Conservation (phyloP, 2,797 vertebrate species). For the Pseudochaenichthys georgianus region DNA sequence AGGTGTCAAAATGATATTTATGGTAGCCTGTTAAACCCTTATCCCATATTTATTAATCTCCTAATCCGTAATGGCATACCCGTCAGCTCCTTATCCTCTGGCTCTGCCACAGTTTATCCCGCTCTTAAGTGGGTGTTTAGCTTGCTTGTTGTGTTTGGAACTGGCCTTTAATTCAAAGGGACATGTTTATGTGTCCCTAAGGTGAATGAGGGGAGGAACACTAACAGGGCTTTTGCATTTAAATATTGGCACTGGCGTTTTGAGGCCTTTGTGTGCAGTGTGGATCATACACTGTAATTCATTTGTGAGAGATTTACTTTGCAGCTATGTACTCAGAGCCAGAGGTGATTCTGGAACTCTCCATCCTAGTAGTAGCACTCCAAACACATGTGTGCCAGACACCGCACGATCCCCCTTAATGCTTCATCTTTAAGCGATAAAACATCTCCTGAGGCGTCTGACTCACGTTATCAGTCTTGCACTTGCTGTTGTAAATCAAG, state of each 20-base stretch:
- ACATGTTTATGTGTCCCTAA: slow-evolving; percentile 59
- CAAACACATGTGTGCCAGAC: slow-evolving; percentile 23
- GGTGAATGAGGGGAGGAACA: slow-evolving; percentile 34
- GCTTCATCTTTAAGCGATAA: slow-evolving; percentile 46
- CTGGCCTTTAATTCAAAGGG: slow-evolving; percentile 68
- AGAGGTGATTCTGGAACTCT: slow-evolving; percentile 26
- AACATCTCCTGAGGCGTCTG: slow-evolving; percentile 33
- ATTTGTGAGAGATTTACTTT: slow-evolving; percentile 19
- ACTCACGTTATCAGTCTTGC: slow-evolving; percentile 59
- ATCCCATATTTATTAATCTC: slow-evolving; percentile 64
- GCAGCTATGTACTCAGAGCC: slow-evolving; percentile 15
- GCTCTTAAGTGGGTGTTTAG: slow-evolving; percentile 36
- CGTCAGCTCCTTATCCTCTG: slow-evolving; percentile 45
- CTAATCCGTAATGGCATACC: slow-evolving; percentile 70
- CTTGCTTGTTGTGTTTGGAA: slow-evolving; percentile 63
- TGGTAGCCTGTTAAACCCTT: slow-evolving; percentile 39
- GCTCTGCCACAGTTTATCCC: slow-evolving; percentile 51
- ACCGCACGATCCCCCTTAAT: slow-evolving; percentile 7
- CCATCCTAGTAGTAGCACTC: background rate
- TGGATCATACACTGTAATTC: slow-evolving; percentile 12
- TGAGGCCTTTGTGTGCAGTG: slow-evolving; percentile 8
- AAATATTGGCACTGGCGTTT: slow-evolving; percentile 20
- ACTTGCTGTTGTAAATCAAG: slow-evolving; percentile 68
- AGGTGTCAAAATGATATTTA: slow-evolving; percentile 55
- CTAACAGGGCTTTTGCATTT: slow-evolving; percentile 32